Evolutionary conservation across 1,140 invertebrate genomes (phyloP).

Genomic region (Protaetia brevitarsis): DNA sequence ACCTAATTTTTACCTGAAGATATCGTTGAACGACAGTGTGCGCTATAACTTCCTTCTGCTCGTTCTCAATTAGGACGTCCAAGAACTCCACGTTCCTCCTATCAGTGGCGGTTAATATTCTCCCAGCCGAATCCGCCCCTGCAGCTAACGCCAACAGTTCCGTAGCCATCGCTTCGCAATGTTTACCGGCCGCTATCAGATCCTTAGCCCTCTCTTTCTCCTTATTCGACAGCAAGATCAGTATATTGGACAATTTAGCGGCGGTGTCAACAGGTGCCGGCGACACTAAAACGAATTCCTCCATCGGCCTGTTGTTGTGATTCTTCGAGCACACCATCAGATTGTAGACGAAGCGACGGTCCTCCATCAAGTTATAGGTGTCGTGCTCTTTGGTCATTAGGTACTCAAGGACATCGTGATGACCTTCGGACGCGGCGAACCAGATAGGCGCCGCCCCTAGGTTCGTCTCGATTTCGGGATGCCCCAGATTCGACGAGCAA

Average conservation of each 20-base stretch:
- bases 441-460: slow-evolving; percentile 93
- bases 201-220: slow-evolving; percentile 98
- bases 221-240: slow-evolving; percentile 83
- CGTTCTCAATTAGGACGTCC: slow-evolving; percentile 97
- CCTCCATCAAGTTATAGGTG: slow-evolving; percentile 95
- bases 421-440: slow-evolving; percentile 95
- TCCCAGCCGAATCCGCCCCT: slow-evolving; percentile 87
- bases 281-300: slow-evolving; percentile 94
- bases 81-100: slow-evolving; percentile 90
- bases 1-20: slow-evolving; percentile 69
- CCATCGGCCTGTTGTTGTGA: slow-evolving; percentile 92
- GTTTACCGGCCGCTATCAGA: slow-evolving; percentile 88
- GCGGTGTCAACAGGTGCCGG: slow-evolving; percentile 97
- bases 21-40: slow-evolving; percentile 87
- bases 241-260: slow-evolving; percentile 93
- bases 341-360: slow-evolving; percentile 96
- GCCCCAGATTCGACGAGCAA: slow-evolving; percentile 93
- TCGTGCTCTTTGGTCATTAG: slow-evolving; percentile 97
- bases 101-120: slow-evolving; percentile 88
- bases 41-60: slow-evolving; percentile 95
- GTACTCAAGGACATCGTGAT: slow-evolving; percentile 93
- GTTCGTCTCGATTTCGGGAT: slow-evolving; percentile 85
- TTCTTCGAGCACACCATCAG: slow-evolving; percentile 98
- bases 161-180: slow-evolving; percentile 96
- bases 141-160: slow-evolving; percentile 92